phyloP scores from a whole-genome alignment of 1,140 invertebrate genomes.

The Palaemon carinicauda region DNA sequence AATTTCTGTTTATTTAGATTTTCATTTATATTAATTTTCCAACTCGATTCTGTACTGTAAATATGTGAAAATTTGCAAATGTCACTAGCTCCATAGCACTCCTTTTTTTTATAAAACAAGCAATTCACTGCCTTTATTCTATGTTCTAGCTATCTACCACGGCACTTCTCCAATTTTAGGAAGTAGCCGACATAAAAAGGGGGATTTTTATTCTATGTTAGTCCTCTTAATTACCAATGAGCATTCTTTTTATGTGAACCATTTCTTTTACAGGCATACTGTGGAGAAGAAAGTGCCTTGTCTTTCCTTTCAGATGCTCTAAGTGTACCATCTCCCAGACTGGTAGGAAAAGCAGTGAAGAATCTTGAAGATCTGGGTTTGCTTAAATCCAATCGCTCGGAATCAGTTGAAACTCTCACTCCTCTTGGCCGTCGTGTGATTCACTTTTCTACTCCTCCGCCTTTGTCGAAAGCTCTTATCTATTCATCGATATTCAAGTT shows the following conservation, averaged over 20 bases:
- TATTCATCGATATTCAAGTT: slow-evolving; percentile 33
- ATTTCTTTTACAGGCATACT: slow-evolving; percentile 23
- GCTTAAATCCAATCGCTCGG: not conserved
- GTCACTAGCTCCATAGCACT: too few species aligned
- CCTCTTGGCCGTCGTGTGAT: slow-evolving; percentile 18
- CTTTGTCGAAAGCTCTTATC: slow-evolving; percentile 36
- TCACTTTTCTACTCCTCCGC: slow-evolving; percentile 35
- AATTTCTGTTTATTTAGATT: too few species aligned
- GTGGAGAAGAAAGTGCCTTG: slow-evolving; percentile 29
- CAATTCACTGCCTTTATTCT: not conserved
- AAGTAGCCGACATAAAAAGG: too few species aligned
- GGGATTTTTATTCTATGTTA: too few species aligned
- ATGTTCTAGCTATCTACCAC: too few species aligned
- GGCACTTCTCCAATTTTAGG: too few species aligned
- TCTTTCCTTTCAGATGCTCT: slow-evolving; percentile 23
- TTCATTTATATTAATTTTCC: too few species aligned
- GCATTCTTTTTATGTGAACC: not conserved
- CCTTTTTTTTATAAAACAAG: too few species aligned
- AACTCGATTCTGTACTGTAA: too few species aligned
- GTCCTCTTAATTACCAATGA: not conserved
- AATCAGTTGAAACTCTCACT: slow-evolving; percentile 11
- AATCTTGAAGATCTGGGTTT: slow-evolving; percentile 20
- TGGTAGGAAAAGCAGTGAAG: not conserved
- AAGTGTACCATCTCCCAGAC: slow-evolving; percentile 20
- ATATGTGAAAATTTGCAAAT: too few species aligned